Conservation (phyloP, 2,888 invertebrate genomes). For the Zeuzera pyrina region DNA sequence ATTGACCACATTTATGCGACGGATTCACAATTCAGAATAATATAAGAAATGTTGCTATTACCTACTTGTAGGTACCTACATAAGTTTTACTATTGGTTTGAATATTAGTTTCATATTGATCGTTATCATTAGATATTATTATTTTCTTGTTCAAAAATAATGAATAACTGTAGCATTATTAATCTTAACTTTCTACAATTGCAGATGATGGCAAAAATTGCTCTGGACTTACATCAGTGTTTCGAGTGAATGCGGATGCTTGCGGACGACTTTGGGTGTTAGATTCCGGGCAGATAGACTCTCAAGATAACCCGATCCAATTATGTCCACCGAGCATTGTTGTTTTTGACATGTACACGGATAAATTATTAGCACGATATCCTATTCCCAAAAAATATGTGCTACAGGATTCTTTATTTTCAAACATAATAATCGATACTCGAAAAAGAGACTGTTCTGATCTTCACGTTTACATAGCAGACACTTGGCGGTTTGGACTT, state of each 20-base stretch:
- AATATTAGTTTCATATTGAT: not conserved
- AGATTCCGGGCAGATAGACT: conserved; percentile 84
- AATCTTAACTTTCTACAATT: conserved; percentile 13
- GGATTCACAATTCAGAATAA: not conserved
- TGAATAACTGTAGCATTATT: not conserved
- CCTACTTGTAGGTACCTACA: not conserved
- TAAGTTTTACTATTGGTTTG: not conserved
- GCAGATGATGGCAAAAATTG: conserved; percentile 64
- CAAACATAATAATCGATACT: conserved; percentile 78
- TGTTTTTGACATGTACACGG: conserved; percentile 79
- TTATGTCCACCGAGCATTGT: conserved; percentile 82
- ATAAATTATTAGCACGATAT: conserved; percentile 75
- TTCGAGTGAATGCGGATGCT: conserved; percentile 80
- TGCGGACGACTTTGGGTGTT: conserved; percentile 86
- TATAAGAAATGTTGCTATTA: not conserved
- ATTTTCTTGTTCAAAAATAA: no score
- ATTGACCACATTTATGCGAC: no score
- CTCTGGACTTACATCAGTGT: conserved; percentile 82
- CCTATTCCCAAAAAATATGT: conserved; percentile 77
- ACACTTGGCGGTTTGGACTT: conserved; percentile 79
- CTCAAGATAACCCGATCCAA: conserved; percentile 76
- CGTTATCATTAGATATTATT: not conserved
- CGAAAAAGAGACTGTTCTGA: conserved; percentile 73
- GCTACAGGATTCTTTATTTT: conserved; percentile 77
- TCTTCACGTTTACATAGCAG: conserved; percentile 78